Evolutionary conservation across 2,113 vertebrate genomes (phyloP).

Genomic region (Trematocara macrostoma): DNA sequence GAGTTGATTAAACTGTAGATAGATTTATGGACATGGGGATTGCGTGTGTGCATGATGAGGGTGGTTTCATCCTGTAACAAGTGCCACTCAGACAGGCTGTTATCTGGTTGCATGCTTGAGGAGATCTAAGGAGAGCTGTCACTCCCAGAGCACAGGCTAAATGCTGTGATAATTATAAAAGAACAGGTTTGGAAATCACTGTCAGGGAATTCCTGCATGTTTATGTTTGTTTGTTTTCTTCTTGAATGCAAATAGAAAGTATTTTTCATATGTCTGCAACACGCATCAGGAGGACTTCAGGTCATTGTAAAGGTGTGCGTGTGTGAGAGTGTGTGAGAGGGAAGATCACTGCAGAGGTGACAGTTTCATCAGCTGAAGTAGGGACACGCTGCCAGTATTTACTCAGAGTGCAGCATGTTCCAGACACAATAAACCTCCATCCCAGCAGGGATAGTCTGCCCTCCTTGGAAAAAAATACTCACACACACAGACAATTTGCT

Average conservation of each 20-base stretch:
- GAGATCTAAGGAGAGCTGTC: constrained; percentile 39
- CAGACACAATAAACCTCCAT: constrained; percentile 53
- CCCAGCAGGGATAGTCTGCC: background rate
- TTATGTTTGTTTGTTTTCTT: background rate
- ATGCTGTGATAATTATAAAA: constrained; percentile 28
- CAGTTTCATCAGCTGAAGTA: constrained; percentile 18
- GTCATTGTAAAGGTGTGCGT: background rate
- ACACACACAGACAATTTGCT: background rate
- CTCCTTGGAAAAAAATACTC: background rate
- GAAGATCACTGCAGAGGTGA: constrained; percentile 28
- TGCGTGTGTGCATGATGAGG: constrained; percentile 68
- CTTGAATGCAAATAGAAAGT: background rate
- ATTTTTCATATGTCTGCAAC: background rate
- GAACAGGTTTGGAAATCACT: background rate
- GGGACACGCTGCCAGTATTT: constrained; percentile 45
- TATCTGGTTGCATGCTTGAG: constrained; percentile 39
- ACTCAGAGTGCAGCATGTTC: constrained; percentile 5
- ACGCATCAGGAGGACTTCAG: background rate
- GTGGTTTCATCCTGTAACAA: constrained; percentile 69
- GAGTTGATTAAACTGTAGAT: constrained; percentile 31
- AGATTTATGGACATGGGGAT: constrained; percentile 33
- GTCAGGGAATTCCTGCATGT: background rate
- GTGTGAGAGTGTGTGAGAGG: background rate
- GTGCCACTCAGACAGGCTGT: constrained; percentile 64
- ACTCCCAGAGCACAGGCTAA: constrained; percentile 24